Conservation (phyloP, 2,888 invertebrate genomes). For the Nemotelus pantherinus region DNA sequence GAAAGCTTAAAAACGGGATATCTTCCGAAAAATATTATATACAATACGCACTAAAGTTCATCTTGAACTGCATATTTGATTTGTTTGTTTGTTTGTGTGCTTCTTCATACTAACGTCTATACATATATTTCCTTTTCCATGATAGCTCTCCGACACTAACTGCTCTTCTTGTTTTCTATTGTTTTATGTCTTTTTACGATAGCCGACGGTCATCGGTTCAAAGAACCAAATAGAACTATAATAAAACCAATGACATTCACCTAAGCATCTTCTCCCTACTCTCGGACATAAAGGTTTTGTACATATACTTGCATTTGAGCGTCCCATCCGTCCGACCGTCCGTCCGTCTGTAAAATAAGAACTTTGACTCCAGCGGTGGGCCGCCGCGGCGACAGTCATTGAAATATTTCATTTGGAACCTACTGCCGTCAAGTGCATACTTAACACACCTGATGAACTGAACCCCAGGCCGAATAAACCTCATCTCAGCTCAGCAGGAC, state of each 20-base stretch:
- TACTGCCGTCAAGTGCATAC: not conserved
- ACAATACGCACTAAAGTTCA: too few species aligned
- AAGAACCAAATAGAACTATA: conserved; percentile 15
- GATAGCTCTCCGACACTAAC: too few species aligned
- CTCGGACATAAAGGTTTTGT: not conserved
- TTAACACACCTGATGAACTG: conserved; percentile 1
- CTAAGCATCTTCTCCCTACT: not conserved
- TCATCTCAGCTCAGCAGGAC: not conserved
- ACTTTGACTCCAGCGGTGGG: not conserved
- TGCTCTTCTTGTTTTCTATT: not conserved
- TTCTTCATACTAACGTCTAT: not conserved
- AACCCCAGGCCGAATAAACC: too few species aligned
- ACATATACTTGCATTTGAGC: too few species aligned
- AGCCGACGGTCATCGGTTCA: not conserved
- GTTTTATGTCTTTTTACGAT: not conserved
- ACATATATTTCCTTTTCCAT: too few species aligned
- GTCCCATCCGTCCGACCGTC: too few species aligned
- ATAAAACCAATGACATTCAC: conserved; percentile 20
- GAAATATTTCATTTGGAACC: not conserved
- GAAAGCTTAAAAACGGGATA: too few species aligned
- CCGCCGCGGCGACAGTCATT: not conserved
- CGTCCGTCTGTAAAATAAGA: too few species aligned
- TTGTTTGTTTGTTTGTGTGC: not conserved
- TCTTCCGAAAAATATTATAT: too few species aligned
- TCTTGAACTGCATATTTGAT: not conserved